Evolutionary conservation across 2,113 vertebrate species (phyloP).

Genomic region (Hippocampus mohnikei): DNA sequence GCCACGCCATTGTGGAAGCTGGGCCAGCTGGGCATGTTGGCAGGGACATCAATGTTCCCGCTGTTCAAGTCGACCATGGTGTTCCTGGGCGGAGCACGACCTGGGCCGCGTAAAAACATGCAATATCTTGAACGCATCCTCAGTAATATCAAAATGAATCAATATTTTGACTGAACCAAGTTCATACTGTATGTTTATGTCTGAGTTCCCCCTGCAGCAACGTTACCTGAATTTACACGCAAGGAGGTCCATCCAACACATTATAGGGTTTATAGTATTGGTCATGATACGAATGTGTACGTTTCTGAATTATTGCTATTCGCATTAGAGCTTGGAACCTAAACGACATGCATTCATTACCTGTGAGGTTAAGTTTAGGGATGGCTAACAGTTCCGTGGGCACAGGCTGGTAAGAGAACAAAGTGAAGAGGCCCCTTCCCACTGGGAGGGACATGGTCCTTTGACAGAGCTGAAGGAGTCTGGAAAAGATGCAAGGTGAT

Average conservation of each 20-base stretch:
- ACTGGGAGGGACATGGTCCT: conserved; percentile 94
- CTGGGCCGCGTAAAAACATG: conserved; percentile 57
- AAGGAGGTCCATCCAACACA: too few species aligned
- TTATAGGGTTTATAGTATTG: too few species aligned
- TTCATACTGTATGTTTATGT: background rate
- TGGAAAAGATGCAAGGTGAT: conserved; percentile 33
- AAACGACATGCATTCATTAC: conserved; percentile 53
- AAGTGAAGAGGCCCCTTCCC: conserved; percentile 93
- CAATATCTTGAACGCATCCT: background rate
- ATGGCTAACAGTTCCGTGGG: conserved; percentile 92
- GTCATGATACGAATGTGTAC: too few species aligned
- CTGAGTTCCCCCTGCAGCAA: too few species aligned
- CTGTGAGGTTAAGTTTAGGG: conserved; percentile 93
- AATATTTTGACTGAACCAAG: background rate
- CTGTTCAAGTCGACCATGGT: conserved; percentile 94
- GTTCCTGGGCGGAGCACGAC: conserved; percentile 89
- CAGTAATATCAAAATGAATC: background rate
- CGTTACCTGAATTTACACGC: too few species aligned
- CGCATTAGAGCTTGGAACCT: too few species aligned
- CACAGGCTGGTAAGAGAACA: conserved; percentile 94
- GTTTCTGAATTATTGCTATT: too few species aligned
- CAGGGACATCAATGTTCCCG: conserved; percentile 94
- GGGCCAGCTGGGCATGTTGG: conserved; percentile 97
- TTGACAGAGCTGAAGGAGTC: conserved; percentile 91
- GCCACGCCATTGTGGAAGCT: conserved; percentile 97